These are phyloP conservation scores for Calliphora vicina DNA, from an alignment of 1,140 invertebrate genomes.

Conservation along the genomic window DNA sequence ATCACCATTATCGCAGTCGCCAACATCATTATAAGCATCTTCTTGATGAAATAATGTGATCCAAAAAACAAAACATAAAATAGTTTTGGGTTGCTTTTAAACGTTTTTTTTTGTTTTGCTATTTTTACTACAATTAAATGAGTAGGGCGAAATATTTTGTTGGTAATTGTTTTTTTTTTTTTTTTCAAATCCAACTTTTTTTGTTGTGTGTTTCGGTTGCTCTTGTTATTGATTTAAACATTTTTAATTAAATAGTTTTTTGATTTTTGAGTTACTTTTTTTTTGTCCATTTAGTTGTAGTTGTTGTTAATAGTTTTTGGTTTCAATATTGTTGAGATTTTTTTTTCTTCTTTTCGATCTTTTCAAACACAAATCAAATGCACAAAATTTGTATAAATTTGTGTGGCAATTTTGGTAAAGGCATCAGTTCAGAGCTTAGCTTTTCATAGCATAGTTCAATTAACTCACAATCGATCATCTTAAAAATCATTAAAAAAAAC, in stretches of 20 bases:
- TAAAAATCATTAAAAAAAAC: background rate
- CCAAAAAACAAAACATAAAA: background rate
- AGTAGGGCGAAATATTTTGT: background rate
- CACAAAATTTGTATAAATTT: background rate
- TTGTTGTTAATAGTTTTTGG: background rate
- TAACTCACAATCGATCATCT: background rate
- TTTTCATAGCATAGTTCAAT: slow-evolving; percentile 32
- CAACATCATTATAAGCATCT: background rate
- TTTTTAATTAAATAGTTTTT: slow-evolving; percentile 1
- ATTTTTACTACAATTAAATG: background rate
- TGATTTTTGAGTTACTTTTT: background rate
- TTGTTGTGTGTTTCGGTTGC: background rate
- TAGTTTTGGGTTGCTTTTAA: background rate
- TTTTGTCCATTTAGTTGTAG: background rate
- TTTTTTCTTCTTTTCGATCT: background rate
- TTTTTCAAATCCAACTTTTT: too few species aligned
- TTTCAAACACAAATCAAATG: background rate
- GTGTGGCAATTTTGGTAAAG: slow-evolving; percentile 13
- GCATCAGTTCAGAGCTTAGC: slow-evolving; percentile 39
- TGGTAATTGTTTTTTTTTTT: background rate
- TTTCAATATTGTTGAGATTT: background rate
- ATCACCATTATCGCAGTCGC: background rate
- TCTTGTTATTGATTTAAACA: slow-evolving; percentile 3
- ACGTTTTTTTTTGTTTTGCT: background rate
- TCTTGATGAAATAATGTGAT: background rate